A percentile compares a stretch with the other conserved stretches of the same genome.
phyloP scores from a whole-genome alignment of 2,888 invertebrate species.

The Pardosa pseudoannulata region DNA sequence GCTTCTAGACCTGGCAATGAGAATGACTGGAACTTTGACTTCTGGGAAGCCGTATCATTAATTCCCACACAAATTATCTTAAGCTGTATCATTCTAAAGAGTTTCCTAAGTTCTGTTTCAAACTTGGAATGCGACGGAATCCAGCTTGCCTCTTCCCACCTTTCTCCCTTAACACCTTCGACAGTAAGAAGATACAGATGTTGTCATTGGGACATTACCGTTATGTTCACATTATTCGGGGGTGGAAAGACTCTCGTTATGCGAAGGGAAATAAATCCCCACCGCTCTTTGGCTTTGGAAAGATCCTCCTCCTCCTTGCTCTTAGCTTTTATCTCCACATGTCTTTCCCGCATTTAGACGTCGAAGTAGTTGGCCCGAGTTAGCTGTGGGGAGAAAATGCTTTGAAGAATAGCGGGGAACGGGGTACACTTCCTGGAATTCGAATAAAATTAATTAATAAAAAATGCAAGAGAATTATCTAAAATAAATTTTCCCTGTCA shows the following conservation, averaged over 20 bases:
- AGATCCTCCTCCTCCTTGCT: not conserved
- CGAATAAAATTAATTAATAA: slow-evolving; percentile 14
- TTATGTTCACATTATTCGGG: slow-evolving; percentile 12
- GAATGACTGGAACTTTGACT: too few relatives aligned
- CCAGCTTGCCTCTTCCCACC: not conserved
- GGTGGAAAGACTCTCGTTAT: not conserved
- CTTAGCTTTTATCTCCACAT: slow-evolving; percentile 13
- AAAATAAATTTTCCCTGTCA: not conserved
- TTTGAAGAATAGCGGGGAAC: not conserved
- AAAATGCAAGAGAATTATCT: not conserved
- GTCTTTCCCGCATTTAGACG: slow-evolving; percentile 7
- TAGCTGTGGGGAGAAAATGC: not conserved
- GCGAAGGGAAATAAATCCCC: not conserved
- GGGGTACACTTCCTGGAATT: not conserved
- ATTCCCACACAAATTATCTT: too few relatives aligned
- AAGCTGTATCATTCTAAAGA: too few relatives aligned
- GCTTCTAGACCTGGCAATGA: too few relatives aligned
- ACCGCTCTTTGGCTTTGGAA: not conserved
- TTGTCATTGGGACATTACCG: slow-evolving; percentile 9
- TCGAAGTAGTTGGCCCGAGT: not conserved
- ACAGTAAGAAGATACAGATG: not conserved
- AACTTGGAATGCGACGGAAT: not conserved
- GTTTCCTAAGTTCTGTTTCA: not conserved
- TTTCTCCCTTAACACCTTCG: not conserved
- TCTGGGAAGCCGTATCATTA: too few relatives aligned